Percentiles rank a stretch among this genome's conserved stretches.
Evolutionary conservation across 2,113 vertebrate genomes (phyloP).

Genomic region (Manacus vitellinus): DNA sequence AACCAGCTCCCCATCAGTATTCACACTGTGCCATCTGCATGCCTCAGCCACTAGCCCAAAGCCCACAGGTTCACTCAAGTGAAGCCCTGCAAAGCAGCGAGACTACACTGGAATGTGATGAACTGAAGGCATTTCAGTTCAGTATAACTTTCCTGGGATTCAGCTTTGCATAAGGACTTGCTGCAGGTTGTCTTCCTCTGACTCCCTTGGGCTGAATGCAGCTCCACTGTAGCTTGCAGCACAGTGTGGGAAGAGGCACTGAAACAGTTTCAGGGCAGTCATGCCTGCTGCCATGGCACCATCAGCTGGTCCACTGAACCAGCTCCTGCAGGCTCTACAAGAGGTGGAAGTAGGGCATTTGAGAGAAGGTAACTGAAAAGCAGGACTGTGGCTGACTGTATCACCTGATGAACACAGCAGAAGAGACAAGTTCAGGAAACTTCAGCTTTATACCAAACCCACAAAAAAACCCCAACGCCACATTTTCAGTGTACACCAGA

Average conservation of each 20-base stretch:
- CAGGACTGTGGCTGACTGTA: background rate
- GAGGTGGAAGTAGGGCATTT: background rate
- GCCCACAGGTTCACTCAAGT: background rate
- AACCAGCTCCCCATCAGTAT: background rate
- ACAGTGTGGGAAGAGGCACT: background rate
- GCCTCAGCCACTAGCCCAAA: background rate
- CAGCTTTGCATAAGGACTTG: background rate
- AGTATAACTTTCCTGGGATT: background rate
- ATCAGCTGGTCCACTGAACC: background rate
- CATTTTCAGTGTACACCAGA: background rate
- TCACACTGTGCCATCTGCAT: accelerated
- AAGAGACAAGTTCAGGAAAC: background rate
- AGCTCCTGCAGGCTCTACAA: background rate
- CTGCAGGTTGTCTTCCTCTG: background rate
- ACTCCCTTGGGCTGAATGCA: background rate
- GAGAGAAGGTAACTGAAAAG: background rate
- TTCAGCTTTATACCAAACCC: background rate
- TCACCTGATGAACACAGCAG: background rate
- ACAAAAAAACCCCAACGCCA: background rate
- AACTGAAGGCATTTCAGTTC: background rate
- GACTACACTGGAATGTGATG: background rate
- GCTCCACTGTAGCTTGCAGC: accelerated
- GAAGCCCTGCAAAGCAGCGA: background rate
- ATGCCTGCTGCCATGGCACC: background rate
- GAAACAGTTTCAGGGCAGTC: background rate